Evolutionary conservation across 1,140 invertebrate species (phyloP).

Genomic region (Bombyx mori): ASM3026992v2 NC_085119.1:7394001-7394500

Average conservation of each 20-base stretch:
- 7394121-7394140: no score
- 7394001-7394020: slow-evolving; percentile 50
- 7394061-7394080: slow-evolving; percentile 7
- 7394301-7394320: slow-evolving; percentile 38
- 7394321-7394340: slow-evolving; percentile 52
- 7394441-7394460: slow-evolving; percentile 31
- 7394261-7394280: slow-evolving; percentile 69
- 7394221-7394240: not conserved
- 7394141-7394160: no score
- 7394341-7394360: slow-evolving; percentile 10
- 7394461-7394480: slow-evolving; percentile 40
- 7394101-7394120: no score
- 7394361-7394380: not conserved
- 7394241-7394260: slow-evolving; percentile 51
- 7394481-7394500: slow-evolving; percentile 38
- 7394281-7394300: slow-evolving; percentile 64
- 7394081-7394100: no score
- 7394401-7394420: slow-evolving; percentile 12
- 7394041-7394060: slow-evolving; percentile 29
- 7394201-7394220: no score
- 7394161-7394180: no score
- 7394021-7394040: slow-evolving; percentile 34
- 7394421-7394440: slow-evolving; percentile 38
- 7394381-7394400: not conserved
- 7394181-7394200: no score